Base-by-base conservation (phyloP, 2,113 vertebrate species). In the Crotalus horridus region DNA sequence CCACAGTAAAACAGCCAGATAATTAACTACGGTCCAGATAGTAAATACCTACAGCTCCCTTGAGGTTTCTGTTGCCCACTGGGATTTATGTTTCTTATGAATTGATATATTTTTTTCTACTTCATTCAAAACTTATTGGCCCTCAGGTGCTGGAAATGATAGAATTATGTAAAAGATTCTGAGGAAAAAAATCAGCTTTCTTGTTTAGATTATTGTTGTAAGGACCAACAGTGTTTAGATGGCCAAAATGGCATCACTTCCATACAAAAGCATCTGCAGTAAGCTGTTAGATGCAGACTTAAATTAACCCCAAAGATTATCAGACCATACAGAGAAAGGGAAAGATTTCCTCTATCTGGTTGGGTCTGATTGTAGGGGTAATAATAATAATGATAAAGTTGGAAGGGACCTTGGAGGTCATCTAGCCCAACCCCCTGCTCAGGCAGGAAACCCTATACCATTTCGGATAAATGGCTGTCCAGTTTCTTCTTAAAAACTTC, bases 61-160 rank as follows among this genome's bases (percentile, higher is more conserved):
- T 89, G 90, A 56, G 74, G 39, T 95, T 15, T 85, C 92, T 94
- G 15, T 58, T 89, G 43, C 48, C 39, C 92, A 12, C 53, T 61
- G 46, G 23, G 55, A 43, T 91, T 91, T 85, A 92, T 20, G 1
- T 55, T 48, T 85, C 59, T 39, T 51, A 61, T 61, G 69, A 92
- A 92, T 59, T 33, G 87, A 33, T 9, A 46, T 53, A 46, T 53
- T 39, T 29, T 26, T 5, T 17, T 33, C 26, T 23, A 17, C 33
- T 43, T 12, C 7, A 54, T 39, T 13, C 17, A 33, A 43, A 92
- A 88, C 53, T 12, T 24, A 39, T 74, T 29, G 10, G 12, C 13
- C 2, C 11, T 85, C 46, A 39, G 39, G 53, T 85, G 56, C 4
- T 53, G 46, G 91, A 87, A 92, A 39, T 46, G 29, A 87, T 6